Conservation (phyloP, 2,113 vertebrate genomes). For the Suncus etruscus region DNA sequence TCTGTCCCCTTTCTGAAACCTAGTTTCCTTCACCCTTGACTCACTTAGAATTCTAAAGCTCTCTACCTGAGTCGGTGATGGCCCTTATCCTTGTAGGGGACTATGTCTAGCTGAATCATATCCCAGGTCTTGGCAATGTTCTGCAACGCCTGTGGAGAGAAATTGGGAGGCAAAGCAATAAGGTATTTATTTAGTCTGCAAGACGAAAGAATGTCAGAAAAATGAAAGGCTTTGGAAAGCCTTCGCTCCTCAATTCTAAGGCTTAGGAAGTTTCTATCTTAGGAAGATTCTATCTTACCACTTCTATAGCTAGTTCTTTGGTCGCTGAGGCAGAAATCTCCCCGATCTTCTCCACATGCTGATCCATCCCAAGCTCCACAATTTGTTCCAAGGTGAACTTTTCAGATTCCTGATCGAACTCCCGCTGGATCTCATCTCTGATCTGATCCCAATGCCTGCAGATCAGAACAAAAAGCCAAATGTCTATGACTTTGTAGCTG, state of each 20-base stretch:
- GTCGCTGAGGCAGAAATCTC: conserved; percentile 91
- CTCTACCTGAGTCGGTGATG: conserved; percentile 86
- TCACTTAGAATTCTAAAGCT: background rate
- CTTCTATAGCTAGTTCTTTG: conserved; percentile 93
- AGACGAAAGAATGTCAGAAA: background rate
- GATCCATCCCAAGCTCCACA: conserved; percentile 89
- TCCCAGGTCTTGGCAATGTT: conserved; percentile 87
- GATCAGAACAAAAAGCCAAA: background rate
- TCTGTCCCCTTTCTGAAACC: background rate
- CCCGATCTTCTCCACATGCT: conserved; percentile 88
- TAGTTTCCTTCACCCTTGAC: background rate
- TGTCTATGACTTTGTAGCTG: background rate
- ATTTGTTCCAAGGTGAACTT: conserved; percentile 93
- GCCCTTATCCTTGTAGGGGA: conserved; percentile 88
- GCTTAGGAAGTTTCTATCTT: background rate
- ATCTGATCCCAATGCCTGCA: conserved; percentile 94
- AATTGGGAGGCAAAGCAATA: background rate
- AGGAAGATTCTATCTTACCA: conserved; percentile 82
- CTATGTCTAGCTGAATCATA: conserved; percentile 84
- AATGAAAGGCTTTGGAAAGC: background rate
- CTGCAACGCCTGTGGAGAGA: conserved; percentile 83
- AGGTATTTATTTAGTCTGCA: background rate
- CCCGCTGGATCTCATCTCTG: conserved; percentile 86
- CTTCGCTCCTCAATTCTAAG: background rate
- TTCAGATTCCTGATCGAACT: conserved; percentile 88